These are phyloP conservation scores for Beaufortia kweichowensis DNA, from an alignment of 2,113 vertebrate species.

Conservation along the genomic window DNA sequence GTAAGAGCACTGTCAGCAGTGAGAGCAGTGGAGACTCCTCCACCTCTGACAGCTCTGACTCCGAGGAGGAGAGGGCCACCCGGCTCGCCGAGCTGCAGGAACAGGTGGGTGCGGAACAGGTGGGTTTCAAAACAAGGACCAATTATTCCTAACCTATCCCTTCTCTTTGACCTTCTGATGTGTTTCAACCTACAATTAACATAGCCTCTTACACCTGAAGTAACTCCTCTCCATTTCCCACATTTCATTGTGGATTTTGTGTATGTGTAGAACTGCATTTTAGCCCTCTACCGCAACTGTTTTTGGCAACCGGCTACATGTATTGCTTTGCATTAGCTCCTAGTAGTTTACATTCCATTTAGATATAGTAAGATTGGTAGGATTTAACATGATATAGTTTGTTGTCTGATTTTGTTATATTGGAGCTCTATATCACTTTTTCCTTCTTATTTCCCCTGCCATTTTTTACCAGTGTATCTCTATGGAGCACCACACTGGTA, in stretches of 20 bases:
- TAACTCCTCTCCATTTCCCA: not conserved
- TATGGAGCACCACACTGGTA: slow-evolving; percentile 61
- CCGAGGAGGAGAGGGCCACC: slow-evolving; percentile 82
- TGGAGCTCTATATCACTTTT: slow-evolving; percentile 43
- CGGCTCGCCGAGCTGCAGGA: slow-evolving; percentile 86
- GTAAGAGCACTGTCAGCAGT: slow-evolving; percentile 77
- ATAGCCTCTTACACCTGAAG: not conserved
- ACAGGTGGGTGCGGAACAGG: slow-evolving; percentile 79
- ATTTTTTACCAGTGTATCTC: slow-evolving; percentile 59
- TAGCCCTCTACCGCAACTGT: slow-evolving; percentile 53
- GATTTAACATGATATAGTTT: not conserved
- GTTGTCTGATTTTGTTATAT: slow-evolving; percentile 22
- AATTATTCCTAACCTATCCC: slow-evolving; percentile 9
- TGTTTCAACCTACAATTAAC: not conserved
- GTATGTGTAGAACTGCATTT: not conserved
- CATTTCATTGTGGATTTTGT: slow-evolving; percentile 12
- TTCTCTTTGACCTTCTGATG: not conserved
- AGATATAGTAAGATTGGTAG: slow-evolving; percentile 5
- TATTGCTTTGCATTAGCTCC: slow-evolving; percentile 38
- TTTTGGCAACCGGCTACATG: slow-evolving; percentile 1
- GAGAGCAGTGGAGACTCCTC: slow-evolving; percentile 78
- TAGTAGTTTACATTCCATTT: slow-evolving; percentile 7
- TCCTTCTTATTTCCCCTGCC: slow-evolving; percentile 53
- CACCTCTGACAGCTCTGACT: slow-evolving; percentile 77
- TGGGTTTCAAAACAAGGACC: slow-evolving; percentile 62